Evolutionary conservation across 2,888 invertebrate genomes (phyloP), one percentile per base, ranked within the genome.

Genomic region (Acanthoscelides obtectus): DNA sequence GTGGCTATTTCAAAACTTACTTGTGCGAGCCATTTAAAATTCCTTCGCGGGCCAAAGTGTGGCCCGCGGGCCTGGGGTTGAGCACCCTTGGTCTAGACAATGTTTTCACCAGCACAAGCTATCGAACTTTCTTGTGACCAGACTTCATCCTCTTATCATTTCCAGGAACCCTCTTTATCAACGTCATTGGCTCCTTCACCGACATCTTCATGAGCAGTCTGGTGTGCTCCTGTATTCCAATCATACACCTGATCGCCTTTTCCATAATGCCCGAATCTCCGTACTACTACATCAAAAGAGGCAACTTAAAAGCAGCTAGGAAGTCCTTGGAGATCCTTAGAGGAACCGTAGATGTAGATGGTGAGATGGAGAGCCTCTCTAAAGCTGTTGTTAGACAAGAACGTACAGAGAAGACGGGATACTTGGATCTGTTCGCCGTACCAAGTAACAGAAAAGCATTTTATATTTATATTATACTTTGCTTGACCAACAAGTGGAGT

Each of bases 211-310:
- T 84, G 20, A 86, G 90, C 75, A 89, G 89, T 74, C 83, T 86
- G 70, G 87, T 90, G 81, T 90, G 90, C 80, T 86, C 89, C 76
- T 81, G 88, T 73, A 86, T 91, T 71, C 89, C 91, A 6, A 81
- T 90, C 25, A 80, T 89, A 67, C 89, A 90, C 79, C 84, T 90
- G 67, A 71, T 89, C 20, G 84, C 88, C 12, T 89, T 91, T 81
- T 83, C 88, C 63, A 88, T 88, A 80, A 87, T 92, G 82, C 93
- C 93, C n/a, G 93, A 93, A 85, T 88, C 89, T 0, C 90, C 90
- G 0, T 86, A 89, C 70, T 88, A 85, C 75, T 81, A 85, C 73
- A 82, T 87, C 64, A 84, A 86, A 63, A 85, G 83, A 67, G 82
- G 83, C 8, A 81, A 83, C 20, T 85, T 86, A 72, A 80, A 83